These are phyloP conservation scores for Drosophila subsilvestris DNA, from an alignment of 2,888 invertebrate genomes.

Conservation along the genomic window DNA sequence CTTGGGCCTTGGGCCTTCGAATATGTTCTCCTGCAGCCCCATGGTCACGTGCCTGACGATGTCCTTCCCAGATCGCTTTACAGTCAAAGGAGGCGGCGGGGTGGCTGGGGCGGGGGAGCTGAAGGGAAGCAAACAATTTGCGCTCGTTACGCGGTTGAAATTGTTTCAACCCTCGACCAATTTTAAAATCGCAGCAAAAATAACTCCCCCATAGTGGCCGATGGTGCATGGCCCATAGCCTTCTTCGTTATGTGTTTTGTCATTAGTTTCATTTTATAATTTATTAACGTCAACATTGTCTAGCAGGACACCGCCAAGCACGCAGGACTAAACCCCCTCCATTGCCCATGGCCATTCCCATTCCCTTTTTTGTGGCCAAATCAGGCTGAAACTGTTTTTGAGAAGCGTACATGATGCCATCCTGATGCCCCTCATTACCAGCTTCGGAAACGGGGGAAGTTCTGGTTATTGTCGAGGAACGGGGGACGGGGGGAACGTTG, in stretches of 20 bases:
- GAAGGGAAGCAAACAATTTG: conserved; percentile 68
- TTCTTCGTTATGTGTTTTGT: conserved; percentile 68
- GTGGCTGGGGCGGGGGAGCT: not conserved
- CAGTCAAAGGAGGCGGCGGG: conserved; percentile 5
- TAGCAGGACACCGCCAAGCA: conserved; percentile 31
- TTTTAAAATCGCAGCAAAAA: conserved; percentile 51
- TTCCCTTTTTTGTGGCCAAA: conserved; percentile 34
- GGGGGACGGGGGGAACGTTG: conserved; percentile 8
- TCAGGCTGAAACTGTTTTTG: conserved; percentile 76
- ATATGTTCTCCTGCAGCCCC: conserved; percentile 21
- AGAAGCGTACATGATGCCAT: conserved; percentile 73
- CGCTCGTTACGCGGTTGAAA: conserved; percentile 79
- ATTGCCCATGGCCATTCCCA: not conserved
- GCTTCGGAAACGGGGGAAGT: conserved; percentile 1
- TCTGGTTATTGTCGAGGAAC: not conserved
- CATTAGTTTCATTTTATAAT: conserved; percentile 83
- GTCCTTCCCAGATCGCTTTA: conserved; percentile 38
- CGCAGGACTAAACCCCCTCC: not conserved
- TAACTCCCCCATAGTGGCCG: conserved; percentile 3
- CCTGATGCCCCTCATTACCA: conserved; percentile 67
- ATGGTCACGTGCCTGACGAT: conserved; percentile 43
- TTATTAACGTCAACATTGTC: conserved; percentile 83
- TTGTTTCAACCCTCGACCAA: conserved; percentile 51
- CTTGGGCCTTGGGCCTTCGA: not conserved
- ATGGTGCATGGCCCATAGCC: not conserved